Conservation (phyloP, 30 jellyfish, hydroid and myxozoan genomes). For the Turritopsis rubra region DNA sequence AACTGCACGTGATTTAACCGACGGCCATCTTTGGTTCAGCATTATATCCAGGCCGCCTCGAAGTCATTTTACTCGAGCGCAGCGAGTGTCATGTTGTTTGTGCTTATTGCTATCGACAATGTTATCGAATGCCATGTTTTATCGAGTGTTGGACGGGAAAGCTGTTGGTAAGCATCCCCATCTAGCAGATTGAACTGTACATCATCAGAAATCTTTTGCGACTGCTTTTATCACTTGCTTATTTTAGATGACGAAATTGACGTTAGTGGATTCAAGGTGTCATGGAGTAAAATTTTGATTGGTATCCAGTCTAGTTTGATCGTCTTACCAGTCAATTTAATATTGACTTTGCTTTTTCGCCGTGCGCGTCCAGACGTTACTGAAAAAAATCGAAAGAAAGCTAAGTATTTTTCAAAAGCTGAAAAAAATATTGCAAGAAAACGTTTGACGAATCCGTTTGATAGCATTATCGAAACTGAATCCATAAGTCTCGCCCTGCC, state of each 20-base stretch:
- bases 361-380: slow-evolving; percentile 31
- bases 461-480: background rate
- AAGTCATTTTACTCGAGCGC: slow-evolving; percentile 60
- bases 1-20: slow-evolving; percentile 68
- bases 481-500: slow-evolving; percentile 4
- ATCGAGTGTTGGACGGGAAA: background rate
- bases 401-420: background rate
- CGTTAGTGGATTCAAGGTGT: slow-evolving; percentile 33
- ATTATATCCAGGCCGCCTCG: slow-evolving; percentile 56
- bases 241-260: slow-evolving; percentile 27
- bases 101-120: slow-evolving; percentile 49
- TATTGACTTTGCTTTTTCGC: slow-evolving; percentile 52
- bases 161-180: background rate
- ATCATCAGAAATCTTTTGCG: background rate
- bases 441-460: background rate
- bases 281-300: slow-evolving; percentile 58
- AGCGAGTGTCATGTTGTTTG: slow-evolving; percentile 71
- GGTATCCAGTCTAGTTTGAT: slow-evolving; percentile 65
- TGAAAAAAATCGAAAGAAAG: background rate
- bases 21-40: slow-evolving; percentile 87
- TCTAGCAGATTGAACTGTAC: background rate
- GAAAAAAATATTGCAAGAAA: background rate
- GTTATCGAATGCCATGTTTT: slow-evolving; percentile 78
- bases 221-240: too few relatives aligned
- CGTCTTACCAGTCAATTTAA: slow-evolving; percentile 57